Percentiles rank a stretch among this genome's conserved stretches.
phyloP scores from a whole-genome alignment of 1,140 invertebrate species.

The Drosophila ambigua region DNA sequence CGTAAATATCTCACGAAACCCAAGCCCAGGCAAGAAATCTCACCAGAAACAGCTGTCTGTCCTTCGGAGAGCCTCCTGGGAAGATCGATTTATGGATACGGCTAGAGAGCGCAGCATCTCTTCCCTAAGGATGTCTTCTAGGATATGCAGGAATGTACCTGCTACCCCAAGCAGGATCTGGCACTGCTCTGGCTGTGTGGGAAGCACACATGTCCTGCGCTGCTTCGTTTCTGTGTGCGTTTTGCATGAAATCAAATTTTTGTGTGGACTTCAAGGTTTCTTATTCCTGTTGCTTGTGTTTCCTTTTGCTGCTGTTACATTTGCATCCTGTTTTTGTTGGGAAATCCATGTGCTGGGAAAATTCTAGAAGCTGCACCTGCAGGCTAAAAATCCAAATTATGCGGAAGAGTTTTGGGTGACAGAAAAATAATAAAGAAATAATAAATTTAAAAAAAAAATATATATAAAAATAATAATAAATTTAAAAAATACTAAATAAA shows the following conservation, averaged over 20 bases:
- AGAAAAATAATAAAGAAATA: too few relatives aligned
- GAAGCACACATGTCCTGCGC: constrained; percentile 53
- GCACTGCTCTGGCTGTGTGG: constrained; percentile 12
- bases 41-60: constrained; percentile 30
- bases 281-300: neutral
- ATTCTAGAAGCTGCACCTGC: constrained; percentile 14
- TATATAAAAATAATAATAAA: too few relatives aligned
- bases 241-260: constrained; percentile 47
- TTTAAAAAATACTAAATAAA: too few relatives aligned
- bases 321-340: constrained; percentile 54
- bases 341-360: neutral
- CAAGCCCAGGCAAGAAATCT: constrained; percentile 20
- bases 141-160: constrained; percentile 44
- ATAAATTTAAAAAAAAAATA: too few relatives aligned
- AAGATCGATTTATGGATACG: constrained; percentile 22
- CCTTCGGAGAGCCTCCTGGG: constrained; percentile 39
- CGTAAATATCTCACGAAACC: constrained; percentile 13
- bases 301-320: constrained; percentile 32
- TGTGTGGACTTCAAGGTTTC: constrained; percentile 22
- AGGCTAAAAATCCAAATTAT: neutral
- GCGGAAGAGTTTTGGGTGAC: neutral
- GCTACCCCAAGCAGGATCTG: constrained; percentile 9
- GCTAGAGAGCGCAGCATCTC: neutral
- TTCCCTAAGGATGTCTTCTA: constrained; percentile 7
- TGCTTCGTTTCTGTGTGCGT: constrained; percentile 31